Conservation (phyloP, 2,888 invertebrate genomes). For the Harpalus rubripes region DNA sequence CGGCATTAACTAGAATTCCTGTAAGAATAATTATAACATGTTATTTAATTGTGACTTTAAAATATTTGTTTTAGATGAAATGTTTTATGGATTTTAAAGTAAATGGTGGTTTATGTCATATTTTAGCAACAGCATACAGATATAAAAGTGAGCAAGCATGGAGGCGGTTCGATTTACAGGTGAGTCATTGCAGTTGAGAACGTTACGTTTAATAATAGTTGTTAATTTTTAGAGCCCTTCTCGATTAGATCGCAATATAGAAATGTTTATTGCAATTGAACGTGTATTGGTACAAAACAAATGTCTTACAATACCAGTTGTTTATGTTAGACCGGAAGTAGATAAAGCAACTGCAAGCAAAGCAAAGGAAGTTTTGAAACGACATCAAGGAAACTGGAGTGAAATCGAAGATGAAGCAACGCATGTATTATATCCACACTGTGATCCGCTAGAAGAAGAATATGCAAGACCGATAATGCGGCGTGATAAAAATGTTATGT, state of each 20-base stretch:
- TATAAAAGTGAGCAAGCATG: constrained; percentile 98
- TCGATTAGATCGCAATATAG: constrained; percentile 93
- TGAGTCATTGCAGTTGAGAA: constrained; percentile 75
- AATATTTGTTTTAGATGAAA: constrained; percentile 85
- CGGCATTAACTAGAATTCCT: constrained; percentile 92
- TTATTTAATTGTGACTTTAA: constrained; percentile 4
- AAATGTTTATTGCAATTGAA: constrained; percentile 95
- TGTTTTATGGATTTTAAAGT: constrained; percentile 97
- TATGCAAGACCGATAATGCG: constrained; percentile 93
- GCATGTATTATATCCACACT: constrained; percentile 92
- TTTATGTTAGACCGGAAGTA: constrained; percentile 91
- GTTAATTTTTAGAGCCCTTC: constrained; percentile 86
- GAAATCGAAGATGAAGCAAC: constrained; percentile 94
- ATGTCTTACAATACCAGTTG: constrained; percentile 87
- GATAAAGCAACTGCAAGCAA: constrained; percentile 89
- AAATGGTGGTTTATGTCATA: constrained; percentile 94
- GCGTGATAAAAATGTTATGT: constrained; percentile 88
- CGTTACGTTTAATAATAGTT: constrained; percentile 27
- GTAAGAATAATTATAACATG: constrained; percentile 79
- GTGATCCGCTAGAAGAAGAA: constrained; percentile 93
- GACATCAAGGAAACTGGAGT: constrained; percentile 87
- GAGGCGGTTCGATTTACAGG: constrained; percentile 95
- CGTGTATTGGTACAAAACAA: constrained; percentile 90
- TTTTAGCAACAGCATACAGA: constrained; percentile 95
- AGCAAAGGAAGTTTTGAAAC: constrained; percentile 92